Evolutionary conservation across 2,888 invertebrate species (phyloP), one percentile per base, ranked within the genome.

Genomic region (Euzetes globulus): DNA sequence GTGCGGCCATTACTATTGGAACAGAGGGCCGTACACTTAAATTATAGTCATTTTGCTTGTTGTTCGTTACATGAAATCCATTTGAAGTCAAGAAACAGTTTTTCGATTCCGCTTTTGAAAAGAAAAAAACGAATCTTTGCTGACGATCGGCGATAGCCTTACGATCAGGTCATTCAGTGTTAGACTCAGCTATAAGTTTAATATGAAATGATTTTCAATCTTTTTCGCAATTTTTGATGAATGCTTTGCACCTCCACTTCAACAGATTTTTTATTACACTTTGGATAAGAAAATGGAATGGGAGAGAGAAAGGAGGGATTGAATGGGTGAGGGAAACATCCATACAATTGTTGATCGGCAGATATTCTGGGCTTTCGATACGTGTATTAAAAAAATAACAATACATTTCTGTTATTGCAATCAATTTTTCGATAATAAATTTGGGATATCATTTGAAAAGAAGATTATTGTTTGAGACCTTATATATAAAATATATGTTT

Each of bases 401-500:
- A n/a, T 19, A 17, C n/a, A 52, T 5, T n/a, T 19, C 7, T 55
- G 15, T 25, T 55, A 25, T 29, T 22, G n/a, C n/a, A 63, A 63
- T 63, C 63, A 63, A 33, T 63, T 63, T 4, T 55, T 55, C n/a
- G 33, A 33, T 5, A 37, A 65, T 65, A 65, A 7, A 65, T 65
- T 65, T 37, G 3, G 27, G 19, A 37, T n/a, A 37, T 15, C 63
- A 29, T 60, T 60, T 60, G 60, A 60, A 33, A 60, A 33, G 5
- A 60, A 60, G 60, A 60, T 60, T 60, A 60, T 60, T 60, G 60
- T 60, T 33, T 41, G 17, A 17, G 58, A 27, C 58, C 58, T n/a
- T 5, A 58, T 15, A 50, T 6, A 58, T 25, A 58, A 19, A 25
- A 15, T 22, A n/a, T 60, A 55, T 55, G n/a, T 55, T 22, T 29